These are phyloP conservation scores for Meriones unguiculatus DNA, from an alignment of 2,113 vertebrate genomes.

Conservation along the genomic window DNA sequence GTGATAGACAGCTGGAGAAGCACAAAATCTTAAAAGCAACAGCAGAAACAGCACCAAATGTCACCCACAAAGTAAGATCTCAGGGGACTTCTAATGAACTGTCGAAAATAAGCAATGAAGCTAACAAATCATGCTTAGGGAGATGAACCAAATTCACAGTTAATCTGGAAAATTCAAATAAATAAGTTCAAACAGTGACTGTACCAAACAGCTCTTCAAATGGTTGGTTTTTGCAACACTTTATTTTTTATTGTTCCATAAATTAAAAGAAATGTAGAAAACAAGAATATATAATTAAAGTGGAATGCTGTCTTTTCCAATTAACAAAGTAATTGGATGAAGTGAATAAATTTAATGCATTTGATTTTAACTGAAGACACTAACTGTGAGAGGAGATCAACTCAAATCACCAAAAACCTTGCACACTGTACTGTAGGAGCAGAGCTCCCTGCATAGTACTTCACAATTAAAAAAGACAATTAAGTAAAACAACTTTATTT, in stretches of 20 bases:
- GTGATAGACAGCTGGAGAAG: conserved; percentile 45
- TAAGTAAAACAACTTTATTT: conserved; percentile 1
- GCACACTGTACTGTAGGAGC: background rate
- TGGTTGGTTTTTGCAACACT: conserved; percentile 52
- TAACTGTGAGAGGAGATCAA: background rate
- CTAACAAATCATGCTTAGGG: conserved; percentile 57
- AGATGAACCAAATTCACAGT: conserved; percentile 58
- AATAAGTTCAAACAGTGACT: conserved; percentile 57
- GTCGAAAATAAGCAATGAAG: conserved; percentile 63
- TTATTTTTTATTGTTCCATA: conserved; percentile 65
- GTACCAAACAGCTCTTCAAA: conserved; percentile 62
- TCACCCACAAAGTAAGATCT: conserved; percentile 59
- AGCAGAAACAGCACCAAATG: conserved; percentile 64
- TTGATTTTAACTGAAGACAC: conserved; percentile 51
- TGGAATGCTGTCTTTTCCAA: conserved; percentile 69
- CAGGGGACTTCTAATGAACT: conserved; percentile 56
- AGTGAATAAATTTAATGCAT: conserved; percentile 59
- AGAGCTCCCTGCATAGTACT: background rate
- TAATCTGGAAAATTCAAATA: conserved; percentile 66
- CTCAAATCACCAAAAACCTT: background rate
- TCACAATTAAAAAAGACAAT: background rate
- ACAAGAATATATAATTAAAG: conserved; percentile 65
- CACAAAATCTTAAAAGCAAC: conserved; percentile 67
- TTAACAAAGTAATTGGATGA: conserved; percentile 65
- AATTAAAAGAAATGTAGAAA: conserved; percentile 73